Evolutionary conservation across 2,797 vertebrate genomes (phyloP), one percentile per base, ranked within the genome.

Genomic region (Denticeps clupeoides): DNA sequence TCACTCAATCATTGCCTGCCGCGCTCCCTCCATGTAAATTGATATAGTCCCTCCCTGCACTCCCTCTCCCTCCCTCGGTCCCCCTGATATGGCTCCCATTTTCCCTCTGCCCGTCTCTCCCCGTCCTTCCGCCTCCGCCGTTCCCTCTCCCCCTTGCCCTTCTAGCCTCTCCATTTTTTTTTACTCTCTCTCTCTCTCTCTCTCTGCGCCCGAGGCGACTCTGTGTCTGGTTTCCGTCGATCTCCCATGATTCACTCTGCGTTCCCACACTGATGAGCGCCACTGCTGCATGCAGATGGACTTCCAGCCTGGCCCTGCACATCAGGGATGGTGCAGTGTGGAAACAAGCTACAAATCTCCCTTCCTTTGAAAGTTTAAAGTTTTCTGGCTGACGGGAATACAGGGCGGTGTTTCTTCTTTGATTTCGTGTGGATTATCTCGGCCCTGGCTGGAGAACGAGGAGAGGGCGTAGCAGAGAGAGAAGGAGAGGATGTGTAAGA

Each of bases 161-260:
- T n/a, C n/a, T n/a, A n/a, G n/a, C n/a, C 18, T 12, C 19, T 6
- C 12, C n/a, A 28, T 16, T 15, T 26, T 18, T 2, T 18, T 19
- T 25, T 13, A 16, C 23, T 33, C 33, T 10, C 16, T 21, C 25
- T 24, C 27, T 16, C 18, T 12, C 24, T 31, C 24, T 7, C 33
- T 16, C 13, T 23, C 28, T 53, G 51, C 65, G 68, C 78, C 74
- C 63, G 54, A 72, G 81, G 82, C 76, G 70, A 67, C 80, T 68
- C 59, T n/a, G 66, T 75, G 79, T 82, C 81, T 84, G 71, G 67
- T 78, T 60, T 55, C 48, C 58, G 46, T 31, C 29, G 29, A 15
- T 43, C 22, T 46, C 51, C 48, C 28, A 19, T 53, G 32, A 49
- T 49, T 40, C 31, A 7, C 35, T 24, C 23, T 6, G 40, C 47